phyloP scores from a whole-genome alignment of 2,797 vertebrate genomes.

The Nannoperca obscura region DNA sequence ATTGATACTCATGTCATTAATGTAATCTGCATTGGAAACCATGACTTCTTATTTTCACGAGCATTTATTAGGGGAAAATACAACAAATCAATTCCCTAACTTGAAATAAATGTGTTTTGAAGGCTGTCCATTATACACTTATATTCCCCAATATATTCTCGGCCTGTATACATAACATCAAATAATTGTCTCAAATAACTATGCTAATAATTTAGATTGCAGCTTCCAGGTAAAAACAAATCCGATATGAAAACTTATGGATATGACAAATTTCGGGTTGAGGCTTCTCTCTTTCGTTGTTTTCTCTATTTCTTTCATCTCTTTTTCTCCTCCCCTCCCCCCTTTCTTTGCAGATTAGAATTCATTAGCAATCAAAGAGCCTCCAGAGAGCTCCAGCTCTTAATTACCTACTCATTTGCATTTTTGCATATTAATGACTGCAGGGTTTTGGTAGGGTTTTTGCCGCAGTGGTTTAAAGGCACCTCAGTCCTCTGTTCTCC shows the following conservation, averaged over 20 bases:
- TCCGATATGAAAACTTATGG: conserved; percentile 59
- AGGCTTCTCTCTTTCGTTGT: conserved; percentile 77
- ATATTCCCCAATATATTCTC: conserved; percentile 21
- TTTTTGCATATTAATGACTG: conserved; percentile 98
- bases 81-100: conserved; percentile 20
- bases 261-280: conserved; percentile 56
- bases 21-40: conserved; percentile 27
- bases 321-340: conserved; percentile 80
- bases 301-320: conserved; percentile 85
- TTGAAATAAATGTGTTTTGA: conserved; percentile 32
- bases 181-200: conserved; percentile 28
- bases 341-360: conserved; percentile 91
- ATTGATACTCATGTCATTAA: conserved; percentile 41
- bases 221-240: conserved; percentile 47
- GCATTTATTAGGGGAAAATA: conserved; percentile 9
- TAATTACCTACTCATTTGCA: conserved; percentile 97
- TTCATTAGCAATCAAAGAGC: conserved; percentile 92
- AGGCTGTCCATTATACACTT: conserved; percentile 39
- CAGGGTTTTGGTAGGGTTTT: conserved; percentile 88
- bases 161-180: conserved; percentile 10
- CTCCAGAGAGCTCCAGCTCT: conserved; percentile 91
- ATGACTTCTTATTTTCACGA: conserved; percentile 19
- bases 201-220: conserved; percentile 28
- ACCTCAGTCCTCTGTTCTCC: conserved; percentile 86
- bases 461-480: conserved; percentile 91